Evolutionary conservation across 2,797 vertebrate species (phyloP).

Genomic region (Mus spretus): DNA sequence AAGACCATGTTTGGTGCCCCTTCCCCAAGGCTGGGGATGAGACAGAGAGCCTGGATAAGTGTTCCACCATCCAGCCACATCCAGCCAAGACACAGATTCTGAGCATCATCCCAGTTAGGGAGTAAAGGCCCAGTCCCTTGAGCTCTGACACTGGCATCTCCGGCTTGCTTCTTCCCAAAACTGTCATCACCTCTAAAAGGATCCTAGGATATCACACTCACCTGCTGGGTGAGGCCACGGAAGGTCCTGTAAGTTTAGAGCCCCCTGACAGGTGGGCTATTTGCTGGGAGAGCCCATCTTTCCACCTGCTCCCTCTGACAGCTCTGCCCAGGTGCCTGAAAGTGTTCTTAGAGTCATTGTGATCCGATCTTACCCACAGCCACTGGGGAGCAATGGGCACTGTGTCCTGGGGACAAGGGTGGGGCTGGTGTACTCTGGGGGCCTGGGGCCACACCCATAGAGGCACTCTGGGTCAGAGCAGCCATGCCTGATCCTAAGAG

Average conservation of each 20-base stretch:
- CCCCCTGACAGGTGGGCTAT: slow-evolving; percentile 11
- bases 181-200: neutral
- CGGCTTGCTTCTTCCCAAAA: neutral
- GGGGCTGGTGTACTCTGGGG: neutral
- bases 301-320: neutral
- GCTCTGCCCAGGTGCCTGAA: neutral
- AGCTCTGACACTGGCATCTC: neutral
- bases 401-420: neutral
- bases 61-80: neutral
- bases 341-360: slow-evolving; percentile 60
- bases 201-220: slow-evolving; percentile 17
- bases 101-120: neutral
- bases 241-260: neutral
- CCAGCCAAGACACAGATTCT: neutral
- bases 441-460: neutral
- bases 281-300: slow-evolving; percentile 54
- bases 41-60: neutral
- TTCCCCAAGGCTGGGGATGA: neutral
- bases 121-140: neutral
- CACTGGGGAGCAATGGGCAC: neutral
- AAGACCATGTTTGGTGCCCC: neutral
- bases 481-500: neutral
- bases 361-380: neutral
- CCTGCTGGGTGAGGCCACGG: neutral
- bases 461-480: neutral